phyloP scores from a whole-genome alignment of 2,113 vertebrate species.

The Sialia sialis region DNA sequence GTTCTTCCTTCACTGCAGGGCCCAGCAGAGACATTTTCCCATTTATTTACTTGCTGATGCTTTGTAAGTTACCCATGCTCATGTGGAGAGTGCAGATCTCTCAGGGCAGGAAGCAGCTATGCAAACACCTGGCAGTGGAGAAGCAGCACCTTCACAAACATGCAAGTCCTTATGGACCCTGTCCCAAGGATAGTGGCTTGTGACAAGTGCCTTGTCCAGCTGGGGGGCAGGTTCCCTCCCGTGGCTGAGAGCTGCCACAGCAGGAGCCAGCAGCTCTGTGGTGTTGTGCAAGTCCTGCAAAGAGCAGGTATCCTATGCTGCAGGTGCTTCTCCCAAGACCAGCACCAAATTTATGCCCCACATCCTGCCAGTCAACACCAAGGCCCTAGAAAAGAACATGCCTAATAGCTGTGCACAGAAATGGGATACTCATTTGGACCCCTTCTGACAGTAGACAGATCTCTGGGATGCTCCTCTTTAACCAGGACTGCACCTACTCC shows the following conservation, averaged over 20 bases:
- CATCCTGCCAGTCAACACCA: fast-evolving
- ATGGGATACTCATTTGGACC: background rate
- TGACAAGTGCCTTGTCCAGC: background rate
- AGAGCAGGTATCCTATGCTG: fast-evolving
- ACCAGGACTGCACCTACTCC: background rate
- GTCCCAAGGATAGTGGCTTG: background rate
- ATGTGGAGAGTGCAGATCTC: background rate
- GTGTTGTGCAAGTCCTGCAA: background rate
- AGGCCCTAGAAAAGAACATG: background rate
- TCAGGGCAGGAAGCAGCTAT: background rate
- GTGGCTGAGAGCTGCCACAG: slow-evolving; percentile 14
- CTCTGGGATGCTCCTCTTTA: background rate
- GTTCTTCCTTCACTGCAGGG: background rate
- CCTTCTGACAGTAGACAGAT: background rate
- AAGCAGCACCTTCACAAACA: background rate
- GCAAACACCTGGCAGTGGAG: background rate
- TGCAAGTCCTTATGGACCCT: background rate
- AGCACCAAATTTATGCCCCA: fast-evolving
- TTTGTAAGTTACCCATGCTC: background rate
- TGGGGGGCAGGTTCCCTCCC: background rate
- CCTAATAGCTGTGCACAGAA: background rate
- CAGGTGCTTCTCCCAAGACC: background rate
- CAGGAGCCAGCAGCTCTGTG: background rate
- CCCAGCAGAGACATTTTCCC: background rate
- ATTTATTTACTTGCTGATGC: background rate